Evolutionary conservation across 2,888 invertebrate species (phyloP), one percentile per base, ranked within the genome.

Genomic region (Tetragnatha montana): DNA sequence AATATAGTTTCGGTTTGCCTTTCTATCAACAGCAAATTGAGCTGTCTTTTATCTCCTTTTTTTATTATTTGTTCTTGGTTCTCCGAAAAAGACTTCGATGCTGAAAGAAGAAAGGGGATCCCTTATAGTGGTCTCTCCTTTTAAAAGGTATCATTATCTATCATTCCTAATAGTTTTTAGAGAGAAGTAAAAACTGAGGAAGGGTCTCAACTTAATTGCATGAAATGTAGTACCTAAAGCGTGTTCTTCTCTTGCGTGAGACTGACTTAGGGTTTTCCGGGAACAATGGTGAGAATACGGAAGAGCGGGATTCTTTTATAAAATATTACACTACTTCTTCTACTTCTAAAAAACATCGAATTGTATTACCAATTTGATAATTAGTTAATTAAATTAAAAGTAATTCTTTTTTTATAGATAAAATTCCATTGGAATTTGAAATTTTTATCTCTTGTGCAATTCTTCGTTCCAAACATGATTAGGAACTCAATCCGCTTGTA

Each of bases 101-200:
- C 35, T 21, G 60, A 17, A 50, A 19, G 47, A 49, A 35, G 78
- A 74, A 80, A 86, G 73, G 47, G 47, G 70, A 83, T 86, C 70
- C 73, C 35, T 68, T 68, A n/a, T 74, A 60, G 6, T 50, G 35
- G 21, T 35, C 68, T 79, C 14, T 69, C 50, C 19, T 49, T 86
- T 86, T 86, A 86, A 80, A 86, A 70, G 22, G 51, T 86, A 86
- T 86, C 80, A 80, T 86, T 86, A 86, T 86, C 73, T 80, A 86
- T 86, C 86, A 80, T 86, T 71, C 51, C 70, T 85, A 85, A 85
- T 85, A 75, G 85, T 79, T 78, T 68, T 68, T 71, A 49, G 35
- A 78, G 74, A 51, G n/a, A 50, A 76, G 19, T 47, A 76, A 85
- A 79, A 21, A n/a, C 35, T 79, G 78, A 51, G 71, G 79, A 79